Base-by-base conservation (phyloP, 2,888 invertebrate genomes). In the Cephus nigrinus region DNA sequence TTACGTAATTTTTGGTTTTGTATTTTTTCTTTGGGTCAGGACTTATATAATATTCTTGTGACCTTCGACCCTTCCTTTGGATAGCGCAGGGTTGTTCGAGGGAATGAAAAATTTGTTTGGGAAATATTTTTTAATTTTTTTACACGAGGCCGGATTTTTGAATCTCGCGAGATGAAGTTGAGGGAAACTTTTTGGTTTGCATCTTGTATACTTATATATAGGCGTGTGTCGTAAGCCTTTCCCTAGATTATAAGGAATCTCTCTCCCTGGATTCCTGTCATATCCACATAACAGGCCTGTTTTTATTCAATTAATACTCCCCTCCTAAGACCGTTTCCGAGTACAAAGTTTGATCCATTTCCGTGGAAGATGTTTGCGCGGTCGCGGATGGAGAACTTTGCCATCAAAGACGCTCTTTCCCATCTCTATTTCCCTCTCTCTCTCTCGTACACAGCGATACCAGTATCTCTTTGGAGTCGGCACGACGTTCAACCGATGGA, bases 301-400 rank as follows among this genome's bases (percentile, higher is more conserved):
- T 84, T 82, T 77, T 77, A 79, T 78, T 72, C 84, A 83, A 84
- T 84, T 84, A 86, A 85, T 85, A 75, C 71, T 71, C 77, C 81
- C 40, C 79, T 82, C 78, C 81, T 71, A 15, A 71, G 31, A 79
- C 83, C 31, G 73, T 73, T 73, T 75, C 76, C 80, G 75, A 78
- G 78, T 75, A 78, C 80, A 75, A 81, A 85, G 80, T 80, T 82
- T 83, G 82, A 86, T 84, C 85, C 84, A 86, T 86, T 86, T 86
- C 85, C 86, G 84, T 79, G 83, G 80, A 79, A 79, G 84, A 85
- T 84, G 84, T 86, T 85, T 86, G 83, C 83, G 78, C 69, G 75
- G 78, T 75, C 78, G 75, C 78, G 84, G 86, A 84, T 85, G 86
- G 86, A 85, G 86, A 86, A 86, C 86, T 86, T 86, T 85, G 80